phyloP scores from a whole-genome alignment of 2,113 vertebrate genomes.

The Actenoides lindsayi region DNA sequence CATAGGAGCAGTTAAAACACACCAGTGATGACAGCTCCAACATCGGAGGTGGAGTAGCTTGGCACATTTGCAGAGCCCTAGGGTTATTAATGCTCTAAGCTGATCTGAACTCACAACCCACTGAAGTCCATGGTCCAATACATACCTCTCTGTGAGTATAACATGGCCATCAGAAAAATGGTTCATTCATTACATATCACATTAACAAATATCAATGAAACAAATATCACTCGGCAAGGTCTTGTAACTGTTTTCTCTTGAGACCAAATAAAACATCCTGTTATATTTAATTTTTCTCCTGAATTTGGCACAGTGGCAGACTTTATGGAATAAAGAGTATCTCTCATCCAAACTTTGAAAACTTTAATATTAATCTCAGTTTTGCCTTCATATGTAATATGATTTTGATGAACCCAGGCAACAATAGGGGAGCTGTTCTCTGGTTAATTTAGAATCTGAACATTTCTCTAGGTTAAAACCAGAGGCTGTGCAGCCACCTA shows the following conservation, averaged over 20 bases:
- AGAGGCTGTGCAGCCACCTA: not conserved
- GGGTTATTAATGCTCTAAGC: not conserved
- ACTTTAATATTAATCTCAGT: not conserved
- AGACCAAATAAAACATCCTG: not conserved
- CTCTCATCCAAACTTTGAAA: not conserved
- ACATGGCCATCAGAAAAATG: rapidly evolving
- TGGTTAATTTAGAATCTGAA: not conserved
- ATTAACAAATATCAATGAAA: not conserved
- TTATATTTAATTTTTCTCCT: not conserved
- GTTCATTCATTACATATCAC: not conserved
- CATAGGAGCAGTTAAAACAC: not conserved
- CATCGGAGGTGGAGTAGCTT: not conserved
- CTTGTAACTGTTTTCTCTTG: not conserved
- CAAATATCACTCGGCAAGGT: not conserved
- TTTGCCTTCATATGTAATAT: not conserved
- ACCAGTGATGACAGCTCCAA: not conserved
- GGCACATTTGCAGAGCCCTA: not conserved
- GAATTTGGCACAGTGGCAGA: not conserved
- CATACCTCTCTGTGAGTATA: not conserved
- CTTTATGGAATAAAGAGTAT: not conserved
- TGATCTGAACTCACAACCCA: not conserved
- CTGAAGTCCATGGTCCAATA: not conserved
- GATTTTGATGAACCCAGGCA: not conserved
- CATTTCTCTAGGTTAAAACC: not conserved
- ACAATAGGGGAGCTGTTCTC: not conserved